These are phyloP conservation scores for Aplysina aerophoba DNA, from an alignment of 37 sponge, comb jelly and placozoan genomes.

Conservation along the genomic window DNA sequence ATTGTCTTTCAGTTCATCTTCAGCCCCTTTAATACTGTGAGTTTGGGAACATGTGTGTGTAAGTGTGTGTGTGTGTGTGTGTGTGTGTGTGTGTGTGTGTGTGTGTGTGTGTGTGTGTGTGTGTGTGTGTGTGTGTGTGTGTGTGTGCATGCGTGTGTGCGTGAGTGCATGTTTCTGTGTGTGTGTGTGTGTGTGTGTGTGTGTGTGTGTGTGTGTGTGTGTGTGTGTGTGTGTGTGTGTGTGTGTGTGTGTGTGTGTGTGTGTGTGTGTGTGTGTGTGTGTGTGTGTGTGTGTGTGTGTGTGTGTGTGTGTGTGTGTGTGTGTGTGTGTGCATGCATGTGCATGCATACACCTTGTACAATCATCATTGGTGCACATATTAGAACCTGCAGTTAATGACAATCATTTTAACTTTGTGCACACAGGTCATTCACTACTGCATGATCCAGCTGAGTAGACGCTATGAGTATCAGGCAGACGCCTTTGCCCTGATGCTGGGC, in stretches of 20 bases:
- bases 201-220: conserved; percentile 32
- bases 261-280: background rate
- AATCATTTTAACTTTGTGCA: background rate
- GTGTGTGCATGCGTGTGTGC: background rate
- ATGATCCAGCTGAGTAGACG: conserved; percentile 73
- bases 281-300: conserved; percentile 1
- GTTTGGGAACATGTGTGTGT: background rate
- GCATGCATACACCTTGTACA: background rate
- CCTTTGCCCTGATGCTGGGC: conserved; percentile 76
- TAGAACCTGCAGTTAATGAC: background rate
- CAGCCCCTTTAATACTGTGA: conserved; percentile 44
- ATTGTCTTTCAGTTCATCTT: conserved; percentile 77
- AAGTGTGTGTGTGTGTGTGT: conserved; percentile 19
- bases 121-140: conserved; percentile 25
- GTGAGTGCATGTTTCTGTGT: conserved; percentile 16
- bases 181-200: conserved; percentile 28
- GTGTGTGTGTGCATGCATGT: background rate
- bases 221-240: conserved; percentile 33
- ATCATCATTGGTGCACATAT: background rate
- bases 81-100: conserved; percentile 24
- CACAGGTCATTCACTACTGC: conserved; percentile 66
- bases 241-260: conserved; percentile 21
- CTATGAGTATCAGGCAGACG: conserved; percentile 96
- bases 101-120: conserved; percentile 20
- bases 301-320: conserved; percentile 19